Percentiles rank a stretch among this genome's conserved stretches.
phyloP scores from a whole-genome alignment of 1,140 invertebrate genomes.

The Proctacanthus coquilletti region DNA sequence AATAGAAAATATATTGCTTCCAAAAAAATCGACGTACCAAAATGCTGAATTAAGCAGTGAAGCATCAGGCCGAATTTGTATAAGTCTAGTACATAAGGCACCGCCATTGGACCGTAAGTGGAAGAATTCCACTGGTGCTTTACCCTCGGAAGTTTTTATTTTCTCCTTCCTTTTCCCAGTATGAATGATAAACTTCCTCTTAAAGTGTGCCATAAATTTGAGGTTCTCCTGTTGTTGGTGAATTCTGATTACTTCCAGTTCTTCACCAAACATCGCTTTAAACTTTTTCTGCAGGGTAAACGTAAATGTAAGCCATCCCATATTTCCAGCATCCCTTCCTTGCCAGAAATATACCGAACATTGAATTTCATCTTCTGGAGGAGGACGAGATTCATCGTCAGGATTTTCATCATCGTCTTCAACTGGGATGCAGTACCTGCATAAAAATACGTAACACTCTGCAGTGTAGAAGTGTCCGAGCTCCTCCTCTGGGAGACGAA shows the following conservation, averaged over 20 bases:
- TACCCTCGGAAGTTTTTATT: conserved; percentile 32
- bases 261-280: conserved; percentile 85
- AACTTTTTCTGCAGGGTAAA: conserved; percentile 97
- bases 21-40: conserved; percentile 41
- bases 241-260: conserved; percentile 92
- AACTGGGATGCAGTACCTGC: conserved; percentile 76
- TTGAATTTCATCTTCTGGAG: conserved; percentile 76
- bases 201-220: conserved; percentile 97
- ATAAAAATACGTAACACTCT: conserved; percentile 97
- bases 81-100: conserved; percentile 79
- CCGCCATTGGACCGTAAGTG: conserved; percentile 93
- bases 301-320: conserved; percentile 99
- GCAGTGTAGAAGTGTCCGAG: conserved; percentile 83
- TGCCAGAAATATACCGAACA: conserved; percentile 99
- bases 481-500: conserved; percentile 87
- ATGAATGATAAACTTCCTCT: conserved; percentile 87
- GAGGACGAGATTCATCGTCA: conserved; percentile 35
- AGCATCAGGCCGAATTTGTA: conserved; percentile 77
- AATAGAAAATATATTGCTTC: neutral
- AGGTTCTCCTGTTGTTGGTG: conserved; percentile 98
- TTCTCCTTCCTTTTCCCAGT: conserved; percentile 67
- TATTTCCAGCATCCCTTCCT: conserved; percentile 90
- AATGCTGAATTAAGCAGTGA: conserved; percentile 66
- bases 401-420: conserved; percentile 35
- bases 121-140: conserved; percentile 74